These are phyloP conservation scores for Diplolepis rosae DNA, from an alignment of 2,888 invertebrate species.

Conservation along the genomic window DNA sequence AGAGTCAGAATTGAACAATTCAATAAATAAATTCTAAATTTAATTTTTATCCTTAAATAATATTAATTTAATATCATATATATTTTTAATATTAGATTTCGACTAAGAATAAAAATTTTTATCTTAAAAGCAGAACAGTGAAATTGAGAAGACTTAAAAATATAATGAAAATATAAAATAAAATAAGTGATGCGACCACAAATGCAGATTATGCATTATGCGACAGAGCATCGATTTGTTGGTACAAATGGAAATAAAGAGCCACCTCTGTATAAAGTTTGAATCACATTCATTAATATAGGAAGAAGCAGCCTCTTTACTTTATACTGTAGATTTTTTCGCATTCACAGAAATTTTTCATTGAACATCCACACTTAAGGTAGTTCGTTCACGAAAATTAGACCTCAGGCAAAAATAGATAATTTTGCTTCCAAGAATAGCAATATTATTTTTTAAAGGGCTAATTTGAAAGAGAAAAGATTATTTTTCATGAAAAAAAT, in stretches of 20 bases:
- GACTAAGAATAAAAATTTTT: no score
- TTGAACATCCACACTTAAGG: not conserved
- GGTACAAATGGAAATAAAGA: conserved; percentile 25
- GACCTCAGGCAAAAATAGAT: no score
- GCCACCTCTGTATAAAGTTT: not conserved
- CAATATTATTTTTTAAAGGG: no score
- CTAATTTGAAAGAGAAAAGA: no score
- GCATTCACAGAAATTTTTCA: not conserved
- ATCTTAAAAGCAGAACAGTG: not conserved
- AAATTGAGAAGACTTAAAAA: not conserved
- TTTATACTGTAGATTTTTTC: conserved; percentile 1
- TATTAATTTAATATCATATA: no score
- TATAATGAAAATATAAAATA: not conserved
- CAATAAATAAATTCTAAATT: no score
- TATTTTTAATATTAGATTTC: no score
- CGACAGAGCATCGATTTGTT: conserved; percentile 29
- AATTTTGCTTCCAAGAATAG: no score
- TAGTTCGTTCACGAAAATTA: no score
- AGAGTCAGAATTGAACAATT: no score
- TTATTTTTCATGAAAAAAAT: no score
- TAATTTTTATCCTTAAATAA: no score
- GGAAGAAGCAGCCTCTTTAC: not conserved
- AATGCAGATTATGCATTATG: conserved; percentile 12
- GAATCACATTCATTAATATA: not conserved
- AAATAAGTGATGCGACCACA: not conserved